phyloP scores from a whole-genome alignment of 2,113 vertebrate species.

The Corythoichthys haematopterus region DNA sequence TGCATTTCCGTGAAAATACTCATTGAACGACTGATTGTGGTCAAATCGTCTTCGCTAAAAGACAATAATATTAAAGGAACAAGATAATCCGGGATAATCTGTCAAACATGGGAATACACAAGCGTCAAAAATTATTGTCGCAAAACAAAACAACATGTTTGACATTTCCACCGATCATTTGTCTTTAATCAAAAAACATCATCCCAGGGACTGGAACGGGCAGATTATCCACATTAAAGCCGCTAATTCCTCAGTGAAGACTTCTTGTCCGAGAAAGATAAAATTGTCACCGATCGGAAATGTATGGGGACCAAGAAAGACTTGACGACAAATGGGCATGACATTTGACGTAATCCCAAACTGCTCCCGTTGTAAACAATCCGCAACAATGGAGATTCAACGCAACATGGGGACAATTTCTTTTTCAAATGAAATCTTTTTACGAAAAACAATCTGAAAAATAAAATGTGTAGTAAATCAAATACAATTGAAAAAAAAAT shows the following conservation, averaged over 20 bases:
- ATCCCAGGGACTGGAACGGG: slow-evolving; percentile 36
- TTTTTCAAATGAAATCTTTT: no score
- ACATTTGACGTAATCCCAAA: neutral
- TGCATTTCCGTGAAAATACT: no score
- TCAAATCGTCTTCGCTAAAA: neutral
- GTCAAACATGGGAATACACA: slow-evolving; percentile 10
- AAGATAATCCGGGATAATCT: slow-evolving; percentile 1
- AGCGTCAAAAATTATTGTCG: slow-evolving; percentile 7
- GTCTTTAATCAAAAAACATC: slow-evolving; percentile 27
- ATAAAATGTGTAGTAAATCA: no score
- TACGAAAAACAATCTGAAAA: no score
- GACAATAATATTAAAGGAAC: neutral
- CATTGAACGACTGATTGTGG: no score
- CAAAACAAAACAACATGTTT: slow-evolving; percentile 36
- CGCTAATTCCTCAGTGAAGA: slow-evolving; percentile 48
- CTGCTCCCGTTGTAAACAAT: neutral
- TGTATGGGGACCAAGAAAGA: slow-evolving; percentile 17
- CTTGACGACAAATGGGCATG: neutral
- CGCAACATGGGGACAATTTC: no score
- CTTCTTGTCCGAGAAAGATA: slow-evolving; percentile 37
- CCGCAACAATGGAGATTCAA: neutral
- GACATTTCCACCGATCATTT: slow-evolving; percentile 51
- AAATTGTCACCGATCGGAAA: slow-evolving; percentile 22
- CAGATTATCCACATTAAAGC: slow-evolving; percentile 58
- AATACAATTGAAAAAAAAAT: no score